Evolutionary conservation across 2,113 vertebrate species (phyloP).

Genomic region (Podiceps cristatus): DNA sequence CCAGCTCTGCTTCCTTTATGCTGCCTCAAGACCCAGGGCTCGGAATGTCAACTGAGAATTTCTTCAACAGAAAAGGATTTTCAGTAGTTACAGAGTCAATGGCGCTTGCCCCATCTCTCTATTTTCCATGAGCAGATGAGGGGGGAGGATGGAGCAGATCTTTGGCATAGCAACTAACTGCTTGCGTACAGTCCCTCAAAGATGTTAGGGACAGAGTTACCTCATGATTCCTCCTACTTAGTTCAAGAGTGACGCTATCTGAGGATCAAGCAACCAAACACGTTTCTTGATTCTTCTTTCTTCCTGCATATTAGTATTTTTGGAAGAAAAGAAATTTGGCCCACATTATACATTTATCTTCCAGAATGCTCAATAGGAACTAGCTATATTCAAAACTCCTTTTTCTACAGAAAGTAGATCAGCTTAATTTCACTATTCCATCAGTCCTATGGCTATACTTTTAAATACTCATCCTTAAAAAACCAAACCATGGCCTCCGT

Average conservation of each 20-base stretch:
- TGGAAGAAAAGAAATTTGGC: neutral
- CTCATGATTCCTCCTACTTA: neutral
- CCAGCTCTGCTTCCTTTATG: neutral
- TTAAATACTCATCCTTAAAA: neutral
- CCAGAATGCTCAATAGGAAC: neutral
- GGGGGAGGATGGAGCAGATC: neutral
- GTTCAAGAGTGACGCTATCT: neutral
- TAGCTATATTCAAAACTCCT: neutral
- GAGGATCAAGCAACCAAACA: neutral
- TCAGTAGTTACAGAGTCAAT: neutral
- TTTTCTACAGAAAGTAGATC: neutral
- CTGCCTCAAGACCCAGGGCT: neutral
- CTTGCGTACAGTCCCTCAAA: neutral
- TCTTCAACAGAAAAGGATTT: neutral
- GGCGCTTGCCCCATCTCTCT: neutral
- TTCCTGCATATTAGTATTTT: neutral
- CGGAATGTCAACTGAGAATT: neutral
- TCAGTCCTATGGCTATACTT: neutral
- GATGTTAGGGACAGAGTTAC: neutral
- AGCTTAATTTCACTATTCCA: neutral
- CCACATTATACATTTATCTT: neutral
- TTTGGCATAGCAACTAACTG: neutral
- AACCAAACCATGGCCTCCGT: neutral
- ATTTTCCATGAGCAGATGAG: neutral
- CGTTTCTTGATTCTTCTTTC: neutral